A percentile compares a stretch with the other conserved stretches of the same genome.
Conservation (phyloP, 1,140 invertebrate genomes). For the Theocolax elegans region DNA sequence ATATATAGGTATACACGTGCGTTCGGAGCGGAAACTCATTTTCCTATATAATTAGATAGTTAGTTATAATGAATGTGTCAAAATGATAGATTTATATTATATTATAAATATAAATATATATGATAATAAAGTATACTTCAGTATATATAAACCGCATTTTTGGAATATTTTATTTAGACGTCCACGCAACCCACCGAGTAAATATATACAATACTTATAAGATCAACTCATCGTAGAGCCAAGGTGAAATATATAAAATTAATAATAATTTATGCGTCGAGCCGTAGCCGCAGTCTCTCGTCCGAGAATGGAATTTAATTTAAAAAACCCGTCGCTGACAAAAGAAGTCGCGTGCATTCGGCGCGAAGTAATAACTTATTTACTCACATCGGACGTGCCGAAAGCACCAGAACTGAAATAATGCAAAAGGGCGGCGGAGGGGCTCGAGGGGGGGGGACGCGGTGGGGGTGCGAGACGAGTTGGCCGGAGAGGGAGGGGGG, state of each 20-base stretch:
- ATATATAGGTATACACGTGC: no score
- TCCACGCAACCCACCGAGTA: not conserved
- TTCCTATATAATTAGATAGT: no score
- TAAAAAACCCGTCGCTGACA: constrained; percentile 11
- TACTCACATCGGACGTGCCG: constrained; percentile 19
- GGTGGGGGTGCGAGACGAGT: not conserved
- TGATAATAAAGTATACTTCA: constrained; percentile 60
- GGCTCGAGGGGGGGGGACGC: not conserved
- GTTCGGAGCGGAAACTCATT: constrained; percentile 13
- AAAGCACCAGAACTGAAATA: constrained; percentile 34
- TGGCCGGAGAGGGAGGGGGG: not conserved
- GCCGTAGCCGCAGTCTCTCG: no score
- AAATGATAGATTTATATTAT: constrained; percentile 62
- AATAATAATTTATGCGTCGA: constrained; percentile 17
- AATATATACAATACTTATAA: not conserved
- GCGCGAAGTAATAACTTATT: constrained; percentile 40
- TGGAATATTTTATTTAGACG: not conserved
- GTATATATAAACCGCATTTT: constrained; percentile 44
- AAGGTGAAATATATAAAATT: no score
- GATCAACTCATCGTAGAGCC: not conserved
- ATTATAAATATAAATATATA: constrained; percentile 47
- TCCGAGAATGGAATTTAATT: constrained; percentile 45
- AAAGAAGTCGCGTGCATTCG: not conserved
- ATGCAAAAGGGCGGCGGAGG: constrained; percentile 7
- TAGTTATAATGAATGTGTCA: constrained; percentile 55